These are phyloP conservation scores for Palythoa heliodiscus DNA, from an alignment of 92 coral and sea anemone genomes.

Conservation along the genomic window DNA sequence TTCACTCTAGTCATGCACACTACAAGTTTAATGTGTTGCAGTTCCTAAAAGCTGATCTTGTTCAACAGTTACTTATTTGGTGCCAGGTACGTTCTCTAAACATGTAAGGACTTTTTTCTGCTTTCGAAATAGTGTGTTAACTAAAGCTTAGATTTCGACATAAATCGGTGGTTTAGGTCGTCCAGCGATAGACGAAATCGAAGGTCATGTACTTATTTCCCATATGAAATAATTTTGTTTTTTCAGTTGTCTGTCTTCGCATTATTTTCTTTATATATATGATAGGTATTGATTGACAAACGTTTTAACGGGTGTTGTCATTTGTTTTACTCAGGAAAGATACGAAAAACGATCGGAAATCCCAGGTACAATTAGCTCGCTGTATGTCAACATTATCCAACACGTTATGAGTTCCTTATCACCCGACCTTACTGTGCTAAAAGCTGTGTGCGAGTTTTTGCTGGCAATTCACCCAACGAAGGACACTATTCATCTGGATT, in stretches of 20 bases:
- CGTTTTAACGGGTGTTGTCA: background rate
- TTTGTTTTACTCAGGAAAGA: constrained; percentile 66
- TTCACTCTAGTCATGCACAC: constrained; percentile 85
- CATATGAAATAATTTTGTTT: no score
- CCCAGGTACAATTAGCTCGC: constrained; percentile 76
- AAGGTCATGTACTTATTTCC: no score
- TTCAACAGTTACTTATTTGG: constrained; percentile 91
- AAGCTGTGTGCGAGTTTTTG: constrained; percentile 94
- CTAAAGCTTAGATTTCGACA: background rate
- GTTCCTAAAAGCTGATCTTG: constrained; percentile 90
- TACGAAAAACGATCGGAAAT: constrained; percentile 80
- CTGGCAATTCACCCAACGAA: constrained; percentile 90
- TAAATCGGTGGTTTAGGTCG: no score
- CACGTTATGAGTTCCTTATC: constrained; percentile 82
- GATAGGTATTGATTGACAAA: background rate
- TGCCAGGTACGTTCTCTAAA: constrained; percentile 74
- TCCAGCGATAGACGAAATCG: no score
- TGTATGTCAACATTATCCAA: constrained; percentile 89
- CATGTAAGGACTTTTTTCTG: background rate
- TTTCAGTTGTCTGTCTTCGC: no score
- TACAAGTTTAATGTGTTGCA: constrained; percentile 88
- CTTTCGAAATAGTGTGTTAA: background rate
- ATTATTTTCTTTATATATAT: no score
- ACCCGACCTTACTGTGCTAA: constrained; percentile 86
- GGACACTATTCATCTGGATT: constrained; percentile 80